phyloP scores from a whole-genome alignment of 2,888 invertebrate genomes.

The Agonum fuliginosum region DNA sequence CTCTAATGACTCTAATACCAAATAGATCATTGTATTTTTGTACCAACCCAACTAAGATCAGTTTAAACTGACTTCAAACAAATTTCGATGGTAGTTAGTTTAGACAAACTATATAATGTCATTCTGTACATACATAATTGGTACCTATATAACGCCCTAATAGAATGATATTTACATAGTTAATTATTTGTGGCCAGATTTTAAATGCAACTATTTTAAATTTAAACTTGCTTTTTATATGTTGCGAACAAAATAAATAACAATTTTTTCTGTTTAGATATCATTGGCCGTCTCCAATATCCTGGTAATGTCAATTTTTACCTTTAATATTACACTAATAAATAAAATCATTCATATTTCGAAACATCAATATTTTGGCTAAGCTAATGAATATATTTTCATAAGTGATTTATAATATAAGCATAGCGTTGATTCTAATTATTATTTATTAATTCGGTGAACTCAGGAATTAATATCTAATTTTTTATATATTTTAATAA shows the following conservation, averaged over 20 bases:
- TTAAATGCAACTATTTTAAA: too few relatives aligned
- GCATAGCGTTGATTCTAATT: conserved; percentile 17
- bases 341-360: background rate
- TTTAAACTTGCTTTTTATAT: background rate
- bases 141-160: too few relatives aligned
- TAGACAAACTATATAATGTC: too few relatives aligned
- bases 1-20: too few relatives aligned
- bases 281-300: conserved; percentile 49
- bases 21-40: too few relatives aligned
- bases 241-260: conserved; percentile 35
- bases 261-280: conserved; percentile 56
- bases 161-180: too few relatives aligned
- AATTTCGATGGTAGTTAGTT: too few relatives aligned
- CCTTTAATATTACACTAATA: background rate
- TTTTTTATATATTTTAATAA: conserved; percentile 18
- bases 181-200: too few relatives aligned
- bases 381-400: background rate
- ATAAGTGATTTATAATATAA: background rate
- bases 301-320: conserved; percentile 42
- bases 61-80: too few relatives aligned
- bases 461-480: conserved; percentile 23
- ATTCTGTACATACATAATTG: too few relatives aligned
- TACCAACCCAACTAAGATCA: too few relatives aligned
- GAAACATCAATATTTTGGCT: background rate
- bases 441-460: conserved; percentile 27